Percentiles rank a stretch among this genome's conserved stretches.
Conservation (phyloP, 2,888 invertebrate genomes). For the Macrostomum cliftonense region DNA sequence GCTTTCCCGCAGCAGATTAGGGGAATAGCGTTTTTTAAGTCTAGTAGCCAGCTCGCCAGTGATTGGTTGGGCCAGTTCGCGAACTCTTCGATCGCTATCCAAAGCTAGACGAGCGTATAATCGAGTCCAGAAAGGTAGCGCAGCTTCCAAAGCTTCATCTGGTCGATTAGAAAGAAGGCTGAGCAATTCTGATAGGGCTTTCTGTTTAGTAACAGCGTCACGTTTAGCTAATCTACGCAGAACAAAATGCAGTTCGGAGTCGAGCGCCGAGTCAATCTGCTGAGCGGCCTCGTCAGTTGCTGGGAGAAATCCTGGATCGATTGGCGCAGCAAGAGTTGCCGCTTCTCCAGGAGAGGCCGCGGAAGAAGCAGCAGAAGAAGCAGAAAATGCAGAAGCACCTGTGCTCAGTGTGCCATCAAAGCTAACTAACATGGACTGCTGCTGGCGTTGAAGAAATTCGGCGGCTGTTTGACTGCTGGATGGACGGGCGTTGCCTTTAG, state of each 20-base stretch:
- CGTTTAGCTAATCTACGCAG: slow-evolving; percentile 9
- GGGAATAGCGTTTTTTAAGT: background rate
- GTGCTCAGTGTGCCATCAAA: too few species aligned
- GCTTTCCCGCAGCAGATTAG: too few species aligned
- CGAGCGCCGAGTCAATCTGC: background rate
- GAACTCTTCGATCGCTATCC: slow-evolving; percentile 15
- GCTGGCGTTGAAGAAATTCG: background rate
- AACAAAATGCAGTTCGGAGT: slow-evolving; percentile 2
- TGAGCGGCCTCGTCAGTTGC: too few species aligned
- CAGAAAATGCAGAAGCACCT: too few species aligned
- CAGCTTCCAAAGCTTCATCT: slow-evolving; percentile 48
- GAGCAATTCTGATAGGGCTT: slow-evolving; percentile 46
- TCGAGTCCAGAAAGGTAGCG: slow-evolving; percentile 64
- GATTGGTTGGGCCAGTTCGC: slow-evolving; percentile 4
- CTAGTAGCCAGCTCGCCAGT: background rate
- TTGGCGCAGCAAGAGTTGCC: too few species aligned
- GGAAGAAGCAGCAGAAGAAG: too few species aligned
- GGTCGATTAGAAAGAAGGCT: slow-evolving; percentile 50
- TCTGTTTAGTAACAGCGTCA: slow-evolving; percentile 7
- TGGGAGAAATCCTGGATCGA: too few species aligned
- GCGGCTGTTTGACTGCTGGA: background rate
- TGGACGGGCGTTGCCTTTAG: background rate
- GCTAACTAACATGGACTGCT: too few species aligned
- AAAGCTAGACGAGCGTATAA: slow-evolving; percentile 54
- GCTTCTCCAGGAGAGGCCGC: too few species aligned